Percentiles rank a stretch among this genome's conserved stretches.
These are phyloP conservation scores for Bombus sylvicola DNA, from an alignment of 1,140 invertebrate genomes.

Conservation along the genomic window DNA sequence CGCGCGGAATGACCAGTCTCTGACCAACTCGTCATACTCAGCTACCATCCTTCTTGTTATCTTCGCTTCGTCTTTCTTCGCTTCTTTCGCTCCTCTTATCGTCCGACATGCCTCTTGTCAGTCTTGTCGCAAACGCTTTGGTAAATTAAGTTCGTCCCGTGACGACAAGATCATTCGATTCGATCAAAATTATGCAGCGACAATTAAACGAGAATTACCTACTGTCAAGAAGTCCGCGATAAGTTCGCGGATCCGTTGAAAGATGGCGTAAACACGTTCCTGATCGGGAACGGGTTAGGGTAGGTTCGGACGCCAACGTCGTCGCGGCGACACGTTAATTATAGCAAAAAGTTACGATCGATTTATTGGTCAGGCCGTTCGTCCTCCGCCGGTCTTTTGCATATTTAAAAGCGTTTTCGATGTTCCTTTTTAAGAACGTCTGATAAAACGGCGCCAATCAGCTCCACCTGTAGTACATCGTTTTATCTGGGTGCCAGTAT, in stretches of 20 bases:
- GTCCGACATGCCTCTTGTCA: not conserved
- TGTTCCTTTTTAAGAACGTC: slow-evolving; percentile 18
- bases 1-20: slow-evolving; percentile 9
- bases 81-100: not conserved
- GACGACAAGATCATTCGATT: not conserved
- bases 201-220: not conserved
- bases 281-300: slow-evolving; percentile 23
- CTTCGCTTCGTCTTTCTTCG: not conserved
- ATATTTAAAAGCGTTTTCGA: slow-evolving; percentile 26
- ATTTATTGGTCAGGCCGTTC: slow-evolving; percentile 22
- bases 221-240: not conserved
- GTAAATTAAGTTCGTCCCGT: not conserved
- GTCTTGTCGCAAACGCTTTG: not conserved
- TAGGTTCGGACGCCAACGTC: slow-evolving; percentile 23
- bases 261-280: slow-evolving; percentile 26
- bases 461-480: not conserved
- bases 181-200: not conserved
- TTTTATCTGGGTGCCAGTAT: not conserved
- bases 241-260: slow-evolving; percentile 8
- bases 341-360: slow-evolving; percentile 27
- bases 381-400: slow-evolving; percentile 6
- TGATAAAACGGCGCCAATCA: slow-evolving; percentile 24
- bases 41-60: not conserved
- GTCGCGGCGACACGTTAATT: slow-evolving; percentile 23
- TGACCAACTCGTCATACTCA: slow-evolving; percentile 1